Evolutionary conservation across 2,113 vertebrate genomes (phyloP), one percentile per base, ranked within the genome.

Genomic region (Peucedramus taeniatus): DNA sequence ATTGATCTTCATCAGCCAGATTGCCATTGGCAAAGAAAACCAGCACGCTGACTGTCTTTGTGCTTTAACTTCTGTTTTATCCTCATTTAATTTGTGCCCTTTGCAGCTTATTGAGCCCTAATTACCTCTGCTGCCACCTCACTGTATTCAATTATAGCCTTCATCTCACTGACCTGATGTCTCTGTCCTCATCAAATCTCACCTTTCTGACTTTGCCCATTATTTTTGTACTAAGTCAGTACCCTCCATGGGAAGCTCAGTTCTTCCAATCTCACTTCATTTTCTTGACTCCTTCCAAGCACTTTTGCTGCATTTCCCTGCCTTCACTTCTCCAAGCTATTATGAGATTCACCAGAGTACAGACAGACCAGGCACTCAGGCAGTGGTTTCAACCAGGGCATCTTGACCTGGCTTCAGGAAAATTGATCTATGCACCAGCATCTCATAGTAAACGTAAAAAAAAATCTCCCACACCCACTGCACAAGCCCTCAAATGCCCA

Each of bases 61-160:
- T 93, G 83, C 83, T 96, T 95, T 88, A 96, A 88, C 93, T 95
- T 95, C 89, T 93, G 75, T 95, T 96, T 92, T 90, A 96, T 78
- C 76, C 79, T 92, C 93, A 93, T 96, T 96, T 96, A 92, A 92
- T 96, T 81, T 96, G 93, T 95, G 92, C 93, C 90, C 94, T 95
- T 94, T 96, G 91, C 78, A 96, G 79, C 82, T 96, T 97, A 90
- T 33, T 78, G 90, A 95, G 79, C 92, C 94, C 94, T 97, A 96
- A 96, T 96, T 96, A 94, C 94, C 90, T 96, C 83, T 86, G 93
- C 92, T 93, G 42, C 93, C 81, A 91, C 95, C 70, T 95, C 83
- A 72, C 69, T 26, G 18, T 92, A 89, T 92, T 96, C 90, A 92
- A 93, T 96, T 97, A 97, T 13, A 94, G 88, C 68, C 88, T 90